Base-by-base conservation (phyloP, 2,797 vertebrate species). In the Danio albolineatus region DNA sequence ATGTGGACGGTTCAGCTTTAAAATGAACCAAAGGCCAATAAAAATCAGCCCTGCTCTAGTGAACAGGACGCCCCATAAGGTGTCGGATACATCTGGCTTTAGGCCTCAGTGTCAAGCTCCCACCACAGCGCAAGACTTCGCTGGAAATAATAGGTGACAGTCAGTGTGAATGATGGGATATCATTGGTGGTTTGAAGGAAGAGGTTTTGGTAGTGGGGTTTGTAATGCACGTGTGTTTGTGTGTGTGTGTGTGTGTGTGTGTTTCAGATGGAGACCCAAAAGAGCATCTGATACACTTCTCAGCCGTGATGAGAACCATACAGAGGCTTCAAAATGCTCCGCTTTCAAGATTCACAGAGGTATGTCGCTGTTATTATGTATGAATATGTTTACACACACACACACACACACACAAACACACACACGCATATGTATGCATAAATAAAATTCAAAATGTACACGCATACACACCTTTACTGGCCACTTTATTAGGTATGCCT, bases 251-350 rank as follows among this genome's bases (percentile, higher is more conserved):
- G 10, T 67, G 17, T 77, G 44, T 59, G 16, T 56, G 48, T 77
- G 54, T 73, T 76, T 76, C 48, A 86, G 85, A 44, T 85, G 83
- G 81, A 83, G 85, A 78, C 85, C 85, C 48, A 86, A 82, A 54
- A 76, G 85, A 82, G 83, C 85, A 0, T 86, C 85, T 4, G 85
- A 86, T 67, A 81, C 70, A 41, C 73, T 87, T 51, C 70, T 73
- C 70, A 83, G 73, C 44, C 74, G 6, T 65, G 19, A 0, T 28
- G 13, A 46, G 8, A 72, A 79, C 59, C 59, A 72, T 38, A 43
- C 10, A 5, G 59, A 59, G 51, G 71, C 0, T 28, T 44, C 73
- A n/a, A 60, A 62, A 8, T 51, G 44, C 19, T 81, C 85, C 17
- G 64, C 84, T 4, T 56, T 69, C 59, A 88, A 85, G 75, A 83